Percentiles rank a stretch among this genome's conserved stretches.
Conservation (phyloP, 2,113 vertebrate genomes). For the Bagarius yarrelli region DNA sequence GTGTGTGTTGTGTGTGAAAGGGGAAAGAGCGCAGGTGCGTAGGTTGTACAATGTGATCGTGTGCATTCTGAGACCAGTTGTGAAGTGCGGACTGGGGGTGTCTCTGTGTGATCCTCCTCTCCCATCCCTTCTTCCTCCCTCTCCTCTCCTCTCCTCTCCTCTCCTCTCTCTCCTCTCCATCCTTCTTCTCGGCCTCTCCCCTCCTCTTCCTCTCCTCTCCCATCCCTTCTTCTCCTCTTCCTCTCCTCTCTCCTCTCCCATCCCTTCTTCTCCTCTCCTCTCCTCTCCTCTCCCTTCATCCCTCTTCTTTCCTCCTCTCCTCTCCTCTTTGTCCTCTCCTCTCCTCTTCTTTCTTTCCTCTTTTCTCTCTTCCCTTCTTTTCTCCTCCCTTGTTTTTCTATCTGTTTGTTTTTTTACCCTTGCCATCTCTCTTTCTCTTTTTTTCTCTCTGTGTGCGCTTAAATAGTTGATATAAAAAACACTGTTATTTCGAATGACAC, state of each 20-base stretch:
- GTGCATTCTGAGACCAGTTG: not conserved
- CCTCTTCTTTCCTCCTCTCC: too few species aligned
- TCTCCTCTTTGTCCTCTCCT: too few species aligned
- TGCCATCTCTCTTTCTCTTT: not conserved
- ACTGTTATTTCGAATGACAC: too few species aligned
- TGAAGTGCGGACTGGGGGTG: slow-evolving; percentile 7
- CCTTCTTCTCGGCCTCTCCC: not conserved
- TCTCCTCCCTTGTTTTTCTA: not conserved
- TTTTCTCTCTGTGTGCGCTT: too few species aligned
- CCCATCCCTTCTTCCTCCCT: not conserved
- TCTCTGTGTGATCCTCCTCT: too few species aligned
- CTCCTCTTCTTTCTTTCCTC: not conserved
- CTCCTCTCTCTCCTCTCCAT: too few species aligned
- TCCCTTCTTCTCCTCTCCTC: too few species aligned
- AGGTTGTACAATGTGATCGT: slow-evolving; percentile 45
- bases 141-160: not conserved
- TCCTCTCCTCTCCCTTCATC: too few species aligned
- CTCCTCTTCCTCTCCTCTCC: not conserved
- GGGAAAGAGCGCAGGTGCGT: slow-evolving; percentile 42
- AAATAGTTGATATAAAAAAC: too few species aligned
- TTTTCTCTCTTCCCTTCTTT: not conserved
- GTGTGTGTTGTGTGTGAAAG: slow-evolving; percentile 36
- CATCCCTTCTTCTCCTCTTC: not conserved
- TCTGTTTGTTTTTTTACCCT: not conserved
- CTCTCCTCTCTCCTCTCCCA: not conserved